Evolutionary conservation across 2,888 invertebrate genomes (phyloP), one percentile per base, ranked within the genome.

Genomic region (Brenthis daphne): DNA sequence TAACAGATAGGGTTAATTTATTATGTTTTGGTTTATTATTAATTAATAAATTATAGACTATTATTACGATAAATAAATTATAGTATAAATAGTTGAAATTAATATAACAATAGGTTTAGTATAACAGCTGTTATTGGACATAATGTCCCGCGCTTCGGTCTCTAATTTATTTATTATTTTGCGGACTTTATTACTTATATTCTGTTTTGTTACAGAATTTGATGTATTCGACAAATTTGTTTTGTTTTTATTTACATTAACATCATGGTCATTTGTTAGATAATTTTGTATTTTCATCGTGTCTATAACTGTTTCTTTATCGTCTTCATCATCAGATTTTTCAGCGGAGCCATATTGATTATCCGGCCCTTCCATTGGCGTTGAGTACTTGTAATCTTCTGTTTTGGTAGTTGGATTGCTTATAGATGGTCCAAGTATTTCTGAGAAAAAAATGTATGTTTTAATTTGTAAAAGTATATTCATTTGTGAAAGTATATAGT

Each of bases 291-390:
- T 64, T 67, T 72, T 77, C 73, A 73, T 71, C 64, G 77, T 74
- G 57, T 84, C 84, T n/a, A 79, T 82, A 1, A 74, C 76, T 11
- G 75, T 64, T 67, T 88, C 88, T 43, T 77, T 84, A 53, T 92
- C 92, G 64, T 94, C 94, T 79, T 94, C 94, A 75, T 96, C 95
- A 77, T 95, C 94, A 72, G 95, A 95, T 75, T 94, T 94, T 82
- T 96, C 96, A 37, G 96, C 96, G 14, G 96, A 96, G 33, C 95
- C 96, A 74, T 94, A 95, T 78, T 95, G 95, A 78, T 96, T 94
- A 82, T 95, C 95, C 74, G 95, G 95, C 1, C 87, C 89, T 79
- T 91, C 89, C 76, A 91, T 77, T 54, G 90, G 86, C 3, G 92
- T 90, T 0, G 89, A 87, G 73, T 88, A 90, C 64, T 85, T 87